A percentile compares a stretch with the other conserved stretches of the same genome.
phyloP scores from a whole-genome alignment of 2,888 invertebrate genomes.

The Drosophila niveifrons region DNA sequence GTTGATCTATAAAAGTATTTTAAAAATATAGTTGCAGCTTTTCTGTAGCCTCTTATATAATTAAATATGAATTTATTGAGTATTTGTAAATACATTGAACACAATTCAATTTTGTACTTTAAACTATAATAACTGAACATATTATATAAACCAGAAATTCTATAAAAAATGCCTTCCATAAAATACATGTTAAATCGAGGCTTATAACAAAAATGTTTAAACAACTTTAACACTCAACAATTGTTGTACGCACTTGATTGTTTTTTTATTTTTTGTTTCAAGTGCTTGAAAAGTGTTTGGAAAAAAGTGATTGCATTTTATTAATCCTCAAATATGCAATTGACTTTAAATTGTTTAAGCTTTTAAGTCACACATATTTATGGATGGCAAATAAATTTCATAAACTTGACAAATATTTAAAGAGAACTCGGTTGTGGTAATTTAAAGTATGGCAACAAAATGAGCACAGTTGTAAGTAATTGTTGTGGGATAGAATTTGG shows the following conservation, averaged over 20 bases:
- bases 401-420: slow-evolving; percentile 1
- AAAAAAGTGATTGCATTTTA: background rate
- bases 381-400: background rate
- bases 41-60: background rate
- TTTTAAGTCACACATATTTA: background rate
- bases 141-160: no score
- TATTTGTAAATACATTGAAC: background rate
- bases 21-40: no score
- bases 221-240: background rate
- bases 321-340: slow-evolving; percentile 1
- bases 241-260: background rate
- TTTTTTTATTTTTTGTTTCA: background rate
- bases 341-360: slow-evolving; percentile 6
- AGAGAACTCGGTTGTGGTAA: background rate
- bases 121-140: background rate
- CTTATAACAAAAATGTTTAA: background rate
- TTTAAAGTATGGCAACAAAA: background rate
- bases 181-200: background rate
- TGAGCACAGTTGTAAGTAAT: background rate
- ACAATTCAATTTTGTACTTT: background rate
- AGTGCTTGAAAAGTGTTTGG: background rate
- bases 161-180: background rate
- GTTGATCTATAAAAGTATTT: no score
- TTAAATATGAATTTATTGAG: background rate
- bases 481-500: background rate